Base-by-base conservation (phyloP, 2,113 vertebrate genomes). In the Mobula birostris region DNA sequence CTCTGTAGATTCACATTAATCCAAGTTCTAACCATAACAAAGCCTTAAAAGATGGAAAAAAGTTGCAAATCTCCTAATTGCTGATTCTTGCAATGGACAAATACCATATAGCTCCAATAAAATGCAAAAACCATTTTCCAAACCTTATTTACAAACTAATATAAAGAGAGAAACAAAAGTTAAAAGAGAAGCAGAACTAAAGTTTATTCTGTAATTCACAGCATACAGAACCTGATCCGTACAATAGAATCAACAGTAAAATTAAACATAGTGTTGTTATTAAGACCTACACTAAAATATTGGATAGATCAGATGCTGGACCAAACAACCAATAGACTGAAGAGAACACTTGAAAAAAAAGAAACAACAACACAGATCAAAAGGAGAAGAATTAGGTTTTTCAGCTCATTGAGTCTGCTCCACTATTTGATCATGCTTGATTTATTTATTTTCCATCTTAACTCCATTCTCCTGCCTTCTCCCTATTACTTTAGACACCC, bases 61-160 rank as follows among this genome's bases (percentile, higher is more conserved):
- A 7, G 27, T n/a, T 63, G 56, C 83, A 87, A n/a, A 5, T 66
- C 5, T 32, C 29, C 5, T 17, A 63, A 1, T 14, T n/a, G 14
- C 63, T 88, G 61, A 7, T 63, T 88, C 63, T 61, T 15, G 19
- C 61, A 63, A 63, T 88, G 58, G 58, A 19, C 48, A 48, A 48
- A 48, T 8, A 61, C 56, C 56, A 94, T 94, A 94, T 94, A 95
- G 95, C 95, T 95, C 95, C 94, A 77, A 40, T 94, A 94, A 94
- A 90, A 6, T 40, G 8, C 19, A 66, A 94, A 32, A 2, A 3
- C 77, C 95, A 87, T 88, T 90, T 83, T 95, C 94, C 58, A 88
- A 63, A 63, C 56, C 63, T 66, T 29, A 29, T 87, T 83, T 27
- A 27, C 27, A 63, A 87, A 7, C 11, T 56, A 29, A 87, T 66